Evolutionary conservation across 2,797 vertebrate genomes (phyloP), one percentile per base, ranked within the genome.

Genomic region (Leptodactylus fallax): DNA sequence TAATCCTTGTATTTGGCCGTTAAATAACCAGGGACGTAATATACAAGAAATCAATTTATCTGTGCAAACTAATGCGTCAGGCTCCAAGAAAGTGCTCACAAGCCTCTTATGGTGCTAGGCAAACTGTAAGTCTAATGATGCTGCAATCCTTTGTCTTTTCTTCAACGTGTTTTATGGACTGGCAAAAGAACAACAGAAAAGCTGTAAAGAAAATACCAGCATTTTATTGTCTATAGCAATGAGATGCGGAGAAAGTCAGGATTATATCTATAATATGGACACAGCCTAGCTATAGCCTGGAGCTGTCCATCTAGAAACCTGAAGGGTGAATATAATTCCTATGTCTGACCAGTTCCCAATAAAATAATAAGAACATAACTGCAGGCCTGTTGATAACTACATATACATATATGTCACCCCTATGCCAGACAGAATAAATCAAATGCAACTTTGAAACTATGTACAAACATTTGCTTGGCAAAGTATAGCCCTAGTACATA

Each of bases 141-240:
- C 60, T 17, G 72, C 55, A 69, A 36, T 77, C 14, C n/a, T 86
- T 71, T 86, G 56, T 67, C 23, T 83, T 86, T 69, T 71, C 27
- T 55, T 71, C n/a, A 56, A 49, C 36, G 21, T 83, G 49, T 67
- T 71, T 83, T 79, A 86, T 79, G 60, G 87, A 86, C 84, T 89
- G 74, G 72, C 49, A 86, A 83, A 83, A 82, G 36, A 60, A 86
- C 36, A 86, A 71, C 79, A 86, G 79, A 27, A 77, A 78, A 47
- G 47, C 87, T 45, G 82, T 81, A 85, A 88, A 67, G 56, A 27
- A 89, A 16, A 47, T 16, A 19, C 17, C 53, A 47, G 79, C 27
- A 82, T 56, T 45, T 49, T 58, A 47, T 56, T 16, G 69, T 23
- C 25, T 49, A 14, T 3, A 25, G 67, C 36, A 49, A 63, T 65